Percentiles rank a stretch among this genome's conserved stretches.
Conservation (phyloP, 2,888 invertebrate species). For the Taenaris catops region DNA sequence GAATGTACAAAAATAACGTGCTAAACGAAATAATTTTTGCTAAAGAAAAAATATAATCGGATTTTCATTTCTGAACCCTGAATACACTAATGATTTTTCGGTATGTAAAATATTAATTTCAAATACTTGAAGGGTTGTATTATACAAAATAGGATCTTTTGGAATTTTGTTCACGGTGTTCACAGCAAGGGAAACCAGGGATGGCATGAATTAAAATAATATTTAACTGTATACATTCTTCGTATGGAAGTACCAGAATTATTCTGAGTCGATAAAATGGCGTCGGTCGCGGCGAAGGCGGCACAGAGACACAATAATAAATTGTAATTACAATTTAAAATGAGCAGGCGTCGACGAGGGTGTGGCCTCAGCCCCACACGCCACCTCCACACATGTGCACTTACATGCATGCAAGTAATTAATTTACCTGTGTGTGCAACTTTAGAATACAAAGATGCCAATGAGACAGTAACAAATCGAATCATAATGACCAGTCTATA, state of each 20-base stretch:
- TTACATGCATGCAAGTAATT: conserved; percentile 57
- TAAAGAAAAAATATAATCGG: too few species aligned
- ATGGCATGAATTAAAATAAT: too few species aligned
- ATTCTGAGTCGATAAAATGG: conserved; percentile 65
- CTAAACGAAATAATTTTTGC: too few species aligned
- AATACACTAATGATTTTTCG: too few species aligned
- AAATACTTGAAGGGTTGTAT: too few species aligned
- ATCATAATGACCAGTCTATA: conserved; percentile 14
- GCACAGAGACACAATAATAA: conserved; percentile 78
- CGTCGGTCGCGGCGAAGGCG: conserved; percentile 68
- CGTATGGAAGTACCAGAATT: conserved; percentile 34
- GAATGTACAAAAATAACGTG: too few species aligned
- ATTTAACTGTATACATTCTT: too few species aligned
- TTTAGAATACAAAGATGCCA: conserved; percentile 26
- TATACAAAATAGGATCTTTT: too few species aligned
- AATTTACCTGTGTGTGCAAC: conserved; percentile 35
- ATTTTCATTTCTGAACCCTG: too few species aligned
- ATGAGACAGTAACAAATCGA: conserved; percentile 24
- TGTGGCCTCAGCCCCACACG: conserved; percentile 62
- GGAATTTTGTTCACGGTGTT: too few species aligned
- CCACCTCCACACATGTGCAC: conserved; percentile 65
- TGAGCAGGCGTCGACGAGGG: conserved; percentile 76
- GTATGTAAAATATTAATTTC: too few species aligned
- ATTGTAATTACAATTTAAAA: conserved; percentile 80
- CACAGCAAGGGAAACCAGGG: too few species aligned